phyloP scores from a whole-genome alignment of 2,113 vertebrate species.

The Menura novaehollandiae region DNA sequence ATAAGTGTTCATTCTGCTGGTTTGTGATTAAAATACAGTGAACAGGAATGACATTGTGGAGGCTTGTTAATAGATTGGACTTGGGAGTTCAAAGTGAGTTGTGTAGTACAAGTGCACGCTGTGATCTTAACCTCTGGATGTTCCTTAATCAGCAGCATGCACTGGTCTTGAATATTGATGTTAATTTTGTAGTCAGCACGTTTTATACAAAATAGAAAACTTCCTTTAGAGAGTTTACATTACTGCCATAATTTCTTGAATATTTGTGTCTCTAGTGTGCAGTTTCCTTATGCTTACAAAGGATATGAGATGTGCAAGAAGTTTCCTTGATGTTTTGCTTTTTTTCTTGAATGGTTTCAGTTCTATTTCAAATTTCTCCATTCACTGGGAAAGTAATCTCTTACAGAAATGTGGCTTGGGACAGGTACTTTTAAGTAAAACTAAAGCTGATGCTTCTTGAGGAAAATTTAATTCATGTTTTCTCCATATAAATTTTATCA shows the following conservation, averaged over 20 bases:
- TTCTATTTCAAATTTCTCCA: neutral
- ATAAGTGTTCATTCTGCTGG: neutral
- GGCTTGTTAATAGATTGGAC: neutral
- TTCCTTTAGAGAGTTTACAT: neutral
- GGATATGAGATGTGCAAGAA: neutral
- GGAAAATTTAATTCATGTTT: neutral
- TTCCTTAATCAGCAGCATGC: neutral
- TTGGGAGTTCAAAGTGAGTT: neutral
- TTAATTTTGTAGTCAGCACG: neutral
- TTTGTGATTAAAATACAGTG: neutral
- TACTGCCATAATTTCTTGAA: neutral
- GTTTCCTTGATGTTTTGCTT: neutral
- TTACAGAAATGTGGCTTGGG: conserved; percentile 63
- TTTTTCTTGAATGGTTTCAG: neutral
- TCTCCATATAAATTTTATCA: neutral
- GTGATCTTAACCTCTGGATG: neutral
- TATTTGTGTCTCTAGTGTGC: neutral
- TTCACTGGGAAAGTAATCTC: neutral
- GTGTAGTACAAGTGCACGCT: neutral
- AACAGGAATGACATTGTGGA: neutral
- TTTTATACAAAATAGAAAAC: neutral
- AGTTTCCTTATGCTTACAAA: neutral
- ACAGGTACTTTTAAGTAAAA: conserved; percentile 38
- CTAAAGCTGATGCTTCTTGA: conserved; percentile 9
- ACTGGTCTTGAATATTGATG: neutral